Conservation (phyloP, 2,888 invertebrate species). For the Drosophila falleni region DNA sequence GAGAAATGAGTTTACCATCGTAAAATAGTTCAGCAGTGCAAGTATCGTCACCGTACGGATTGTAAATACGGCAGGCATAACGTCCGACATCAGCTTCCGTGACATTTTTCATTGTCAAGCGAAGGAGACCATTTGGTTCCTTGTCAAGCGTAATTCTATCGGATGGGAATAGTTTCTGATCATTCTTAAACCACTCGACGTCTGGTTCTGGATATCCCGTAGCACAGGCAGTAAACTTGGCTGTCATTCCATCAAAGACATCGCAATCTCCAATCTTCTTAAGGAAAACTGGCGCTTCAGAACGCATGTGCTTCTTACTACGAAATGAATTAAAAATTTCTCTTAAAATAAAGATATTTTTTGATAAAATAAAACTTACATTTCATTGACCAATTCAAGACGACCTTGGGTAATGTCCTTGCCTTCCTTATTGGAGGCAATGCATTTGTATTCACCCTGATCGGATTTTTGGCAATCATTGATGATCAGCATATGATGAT, state of each 20-base stretch:
- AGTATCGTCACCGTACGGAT: slow-evolving; percentile 93
- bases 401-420: slow-evolving; percentile 91
- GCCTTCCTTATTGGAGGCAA: slow-evolving; percentile 93
- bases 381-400: slow-evolving; percentile 92
- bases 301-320: slow-evolving; percentile 90
- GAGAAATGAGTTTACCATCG: slow-evolving; percentile 87
- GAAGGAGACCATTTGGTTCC: slow-evolving; percentile 90
- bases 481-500: slow-evolving; percentile 91
- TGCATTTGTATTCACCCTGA: slow-evolving; percentile 91
- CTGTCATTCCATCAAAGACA: slow-evolving; percentile 94
- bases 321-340: background rate
- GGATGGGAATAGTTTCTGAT: slow-evolving; percentile 91
- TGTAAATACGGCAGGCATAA: slow-evolving; percentile 93
- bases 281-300: slow-evolving; percentile 94
- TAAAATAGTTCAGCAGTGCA: slow-evolving; percentile 93
- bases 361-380: slow-evolving; percentile 87
- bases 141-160: slow-evolving; percentile 93
- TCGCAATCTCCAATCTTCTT: slow-evolving; percentile 96
- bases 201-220: slow-evolving; percentile 95
- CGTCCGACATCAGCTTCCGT: slow-evolving; percentile 93
- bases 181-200: slow-evolving; percentile 94
- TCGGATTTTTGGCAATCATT: slow-evolving; percentile 89
- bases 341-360: background rate
- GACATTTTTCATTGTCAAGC: slow-evolving; percentile 92
- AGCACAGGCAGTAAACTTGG: slow-evolving; percentile 96